These are phyloP conservation scores for Frankliniella intonsa DNA, from an alignment of 2,888 invertebrate genomes.

Conservation along the genomic window DNA sequence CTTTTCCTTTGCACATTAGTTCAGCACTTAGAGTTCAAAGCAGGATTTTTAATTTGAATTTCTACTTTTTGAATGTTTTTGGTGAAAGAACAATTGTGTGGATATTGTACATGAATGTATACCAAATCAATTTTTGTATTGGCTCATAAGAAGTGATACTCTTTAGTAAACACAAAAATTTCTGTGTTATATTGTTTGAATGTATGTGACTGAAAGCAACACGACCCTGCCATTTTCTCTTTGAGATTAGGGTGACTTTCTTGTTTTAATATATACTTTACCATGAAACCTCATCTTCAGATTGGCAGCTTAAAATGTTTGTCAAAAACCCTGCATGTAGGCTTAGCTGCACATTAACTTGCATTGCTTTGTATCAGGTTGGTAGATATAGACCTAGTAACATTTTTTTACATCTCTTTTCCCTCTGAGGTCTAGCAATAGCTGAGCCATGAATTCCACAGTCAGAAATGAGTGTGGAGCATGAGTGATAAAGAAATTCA, in stretches of 20 bases:
- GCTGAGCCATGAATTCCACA: neutral
- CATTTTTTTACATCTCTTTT: neutral
- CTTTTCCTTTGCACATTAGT: neutral
- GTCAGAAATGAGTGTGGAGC: neutral
- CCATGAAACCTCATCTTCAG: neutral
- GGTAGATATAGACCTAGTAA: neutral
- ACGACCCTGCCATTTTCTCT: constrained; percentile 4
- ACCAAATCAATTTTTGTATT: constrained; percentile 23
- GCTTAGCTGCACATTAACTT: constrained; percentile 16
- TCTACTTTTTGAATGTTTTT: no score
- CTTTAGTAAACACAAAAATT: neutral
- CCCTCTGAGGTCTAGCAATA: neutral
- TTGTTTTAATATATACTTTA: neutral
- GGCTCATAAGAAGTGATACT: constrained; percentile 20
- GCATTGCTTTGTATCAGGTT: neutral
- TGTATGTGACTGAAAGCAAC: constrained; percentile 22
- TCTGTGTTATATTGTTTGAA: constrained; percentile 1
- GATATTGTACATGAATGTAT: neutral
- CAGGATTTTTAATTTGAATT: no score
- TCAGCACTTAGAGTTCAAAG: neutral
- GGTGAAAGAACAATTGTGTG: no score
- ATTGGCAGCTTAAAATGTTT: neutral
- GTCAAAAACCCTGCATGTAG: neutral
- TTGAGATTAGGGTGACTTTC: neutral
- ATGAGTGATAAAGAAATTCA: neutral